Base-by-base conservation (phyloP, 2,888 invertebrate genomes). In the Hyposoter dolosus region DNA sequence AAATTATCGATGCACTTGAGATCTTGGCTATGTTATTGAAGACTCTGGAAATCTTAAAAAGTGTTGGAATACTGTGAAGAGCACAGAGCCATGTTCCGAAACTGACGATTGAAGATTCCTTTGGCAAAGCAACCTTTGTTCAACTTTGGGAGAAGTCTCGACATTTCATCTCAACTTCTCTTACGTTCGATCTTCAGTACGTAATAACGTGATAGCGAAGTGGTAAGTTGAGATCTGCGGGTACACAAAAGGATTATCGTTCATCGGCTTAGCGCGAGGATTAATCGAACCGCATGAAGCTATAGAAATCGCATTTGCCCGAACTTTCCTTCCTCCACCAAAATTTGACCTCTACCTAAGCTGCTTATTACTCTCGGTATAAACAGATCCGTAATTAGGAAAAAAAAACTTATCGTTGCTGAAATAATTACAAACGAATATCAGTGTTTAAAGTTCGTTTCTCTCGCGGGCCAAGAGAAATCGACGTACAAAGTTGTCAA, bases 161-260 rank as follows among this genome's bases (percentile, higher is more conserved):
- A 77, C 76, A 69, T 77, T 56, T 72, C 71, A 84, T 76, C 79
- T 78, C 40, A 79, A 78, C 83, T 79, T 32, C 35, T 43, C 35
- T 60, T 60, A 17, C 43, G 28, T 56, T 23, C 23, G 56, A 56
- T 56, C 56, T 7, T 12, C 53, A 12, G 50, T 50, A 28, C 47
- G 60, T 69, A 47, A 71, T 76, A 82, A 76, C 23, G 50, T 50
- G 60, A 60, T 50, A 72, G 35, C 65, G 35, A 71, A 76, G 76
- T 63, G 82, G 40, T 68, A 82, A 71, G 76, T 63, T 63, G 69
- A 19, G 69, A 63, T 76, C 69, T 40, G 47, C 63, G 35, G 82
- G 76, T 71, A 82, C 35, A 71, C 76, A 69, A 71, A 69, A 71
- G 66, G 82, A 76, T 82, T 82, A 82, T 76, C 76, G 40, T 74